A percentile compares a stretch with the other conserved stretches of the same genome.
Conservation (phyloP, 2,797 vertebrate species). For the Ispidina lecontei region DNA sequence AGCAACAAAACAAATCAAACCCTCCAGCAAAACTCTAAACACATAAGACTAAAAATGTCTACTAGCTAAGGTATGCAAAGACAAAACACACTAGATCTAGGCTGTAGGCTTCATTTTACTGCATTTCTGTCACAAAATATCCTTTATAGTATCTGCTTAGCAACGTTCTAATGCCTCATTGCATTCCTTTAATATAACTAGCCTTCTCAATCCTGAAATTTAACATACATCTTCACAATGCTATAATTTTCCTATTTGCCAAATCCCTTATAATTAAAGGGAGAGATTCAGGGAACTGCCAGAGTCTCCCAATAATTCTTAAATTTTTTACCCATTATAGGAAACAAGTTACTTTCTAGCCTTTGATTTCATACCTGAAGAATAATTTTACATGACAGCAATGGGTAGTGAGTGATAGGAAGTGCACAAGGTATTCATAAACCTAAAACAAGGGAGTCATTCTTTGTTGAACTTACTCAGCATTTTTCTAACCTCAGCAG, state of each 20-base stretch:
- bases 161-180: background rate
- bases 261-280: background rate
- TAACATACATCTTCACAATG: background rate
- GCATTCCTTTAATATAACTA: background rate
- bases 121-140: background rate
- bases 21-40: background rate
- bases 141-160: background rate
- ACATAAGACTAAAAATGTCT: slow-evolving; percentile 28
- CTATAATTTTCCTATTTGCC: background rate
- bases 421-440: background rate
- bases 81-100: slow-evolving; percentile 9
- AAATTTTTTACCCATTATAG: background rate
- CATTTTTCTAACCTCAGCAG: background rate
- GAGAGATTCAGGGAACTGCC: background rate
- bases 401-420: background rate
- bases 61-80: slow-evolving; percentile 24
- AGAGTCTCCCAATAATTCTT: background rate
- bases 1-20: background rate
- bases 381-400: background rate
- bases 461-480: background rate
- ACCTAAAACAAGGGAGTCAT: background rate
- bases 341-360: background rate
- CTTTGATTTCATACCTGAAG: background rate
- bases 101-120: background rate
- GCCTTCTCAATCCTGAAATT: background rate